Percentiles rank a stretch among this genome's conserved stretches.
Conservation (phyloP, 53 echinoderm and acorn worm species). For the Zoroaster sp. region DNA sequence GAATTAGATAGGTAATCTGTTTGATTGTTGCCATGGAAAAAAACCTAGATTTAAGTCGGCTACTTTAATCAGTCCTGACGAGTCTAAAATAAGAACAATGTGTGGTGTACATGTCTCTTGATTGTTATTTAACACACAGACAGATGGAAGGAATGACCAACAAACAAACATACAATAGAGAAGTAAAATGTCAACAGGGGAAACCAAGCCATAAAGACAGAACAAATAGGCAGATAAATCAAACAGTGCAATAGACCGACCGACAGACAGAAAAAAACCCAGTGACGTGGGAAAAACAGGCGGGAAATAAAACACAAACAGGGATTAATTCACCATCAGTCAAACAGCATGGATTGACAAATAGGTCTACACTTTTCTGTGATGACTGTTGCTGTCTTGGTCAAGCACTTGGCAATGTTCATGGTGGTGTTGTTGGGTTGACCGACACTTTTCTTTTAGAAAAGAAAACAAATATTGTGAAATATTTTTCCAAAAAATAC, state of each 20-base stretch:
- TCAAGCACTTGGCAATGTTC: too few species aligned
- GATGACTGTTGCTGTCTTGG: too few species aligned
- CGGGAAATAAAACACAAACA: too few species aligned
- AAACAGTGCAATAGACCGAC: background rate
- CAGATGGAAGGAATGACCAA: background rate
- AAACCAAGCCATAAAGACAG: background rate
- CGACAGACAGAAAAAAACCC: too few species aligned
- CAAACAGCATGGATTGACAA: too few species aligned
- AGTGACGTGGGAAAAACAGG: too few species aligned
- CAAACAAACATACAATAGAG: background rate
- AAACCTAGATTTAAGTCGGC: background rate
- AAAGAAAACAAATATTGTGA: too few species aligned
- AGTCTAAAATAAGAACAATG: background rate
- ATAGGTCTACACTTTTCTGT: too few species aligned
- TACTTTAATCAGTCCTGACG: background rate
- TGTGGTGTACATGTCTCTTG: background rate
- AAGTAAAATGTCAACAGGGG: background rate
- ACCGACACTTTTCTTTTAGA: too few species aligned
- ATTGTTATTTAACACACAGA: background rate
- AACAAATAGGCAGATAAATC: background rate
- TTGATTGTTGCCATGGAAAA: slow-evolving; percentile 30
- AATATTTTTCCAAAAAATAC: too few species aligned
- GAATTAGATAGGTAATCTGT: background rate
- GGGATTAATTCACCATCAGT: too few species aligned
- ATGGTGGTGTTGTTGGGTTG: too few species aligned